phyloP scores from a whole-genome alignment of 2,113 vertebrate genomes.

The Mobula hypostoma region DNA sequence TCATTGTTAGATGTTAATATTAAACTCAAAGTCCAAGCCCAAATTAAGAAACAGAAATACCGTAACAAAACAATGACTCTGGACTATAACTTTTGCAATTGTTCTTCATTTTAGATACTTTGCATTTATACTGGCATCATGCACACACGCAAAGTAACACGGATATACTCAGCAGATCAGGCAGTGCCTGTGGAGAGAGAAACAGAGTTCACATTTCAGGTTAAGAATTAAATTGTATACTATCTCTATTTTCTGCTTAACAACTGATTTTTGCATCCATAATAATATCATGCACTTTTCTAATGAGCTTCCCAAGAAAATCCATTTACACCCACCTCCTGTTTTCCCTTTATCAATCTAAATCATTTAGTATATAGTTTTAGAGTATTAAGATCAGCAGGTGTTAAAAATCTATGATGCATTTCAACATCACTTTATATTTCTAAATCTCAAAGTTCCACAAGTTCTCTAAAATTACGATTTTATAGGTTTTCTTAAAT shows the following conservation, averaged over 20 bases:
- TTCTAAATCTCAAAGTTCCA: too few species aligned
- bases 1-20: neutral
- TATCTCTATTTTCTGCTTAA: neutral
- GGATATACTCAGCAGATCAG: too few species aligned
- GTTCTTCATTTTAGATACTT: neutral
- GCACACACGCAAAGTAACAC: too few species aligned
- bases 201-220: too few species aligned
- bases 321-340: neutral
- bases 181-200: too few species aligned
- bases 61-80: neutral
- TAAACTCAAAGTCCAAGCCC: neutral
- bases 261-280: neutral
- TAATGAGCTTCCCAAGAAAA: neutral
- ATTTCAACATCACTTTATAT: neutral
- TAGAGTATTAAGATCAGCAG: neutral
- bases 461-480: neutral
- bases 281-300: neutral
- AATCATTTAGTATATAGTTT: neutral
- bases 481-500: neutral
- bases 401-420: neutral
- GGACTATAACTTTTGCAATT: too few species aligned
- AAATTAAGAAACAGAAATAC: neutral
- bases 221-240: too few species aligned
- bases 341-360: neutral
- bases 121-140: neutral